Base-by-base conservation (phyloP, 2,888 invertebrate species). In the Melanchra persicariae region DNA sequence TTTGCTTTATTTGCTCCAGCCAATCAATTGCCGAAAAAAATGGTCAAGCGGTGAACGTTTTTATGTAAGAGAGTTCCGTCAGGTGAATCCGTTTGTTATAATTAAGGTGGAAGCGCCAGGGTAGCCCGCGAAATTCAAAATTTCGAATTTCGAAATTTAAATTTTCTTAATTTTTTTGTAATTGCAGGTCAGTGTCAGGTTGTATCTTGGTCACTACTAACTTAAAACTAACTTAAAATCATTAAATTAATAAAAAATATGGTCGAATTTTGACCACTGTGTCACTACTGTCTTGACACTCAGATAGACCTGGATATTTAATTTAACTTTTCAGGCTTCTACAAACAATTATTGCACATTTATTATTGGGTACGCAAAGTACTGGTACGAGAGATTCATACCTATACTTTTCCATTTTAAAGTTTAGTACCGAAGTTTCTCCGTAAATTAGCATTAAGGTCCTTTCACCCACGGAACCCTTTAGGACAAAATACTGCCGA, bases 11-110 rank as follows among this genome's bases (percentile, higher is more conserved):
- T 94, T 93, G 91, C 87, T 70, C 77, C 88, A 91, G 90, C 91
- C 94, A 94, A 94, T 95, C 93, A 93, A 93, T 93, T 92, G 93
- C 87, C 91, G 91, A 94, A 94, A 94, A 93, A 93, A 90, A 86
- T 84, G 72, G 87, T 73, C 73, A 87, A 87, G 77, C 65, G 40
- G 58, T 59, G 79, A 76, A 40, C 40, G 47, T 19, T 26, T 45
- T 52, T 34, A 47, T 12, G 9, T 8, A 4, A 6, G 30, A 4
- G 65, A 88, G 90, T 89, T 87, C 92, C 79, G 87, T 85, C 74
- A 24, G 30, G 5, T 55, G 40, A 26, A 43, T 9, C 12, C 1
- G 10, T 24, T 17, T 19, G 10, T 37, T 1, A 22, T 55, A 15
- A 55, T 55, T 55, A n/a, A n/a, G n/a, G n/a, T n/a, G n/a, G n/a